A percentile compares a stretch with the other conserved stretches of the same genome.
These are phyloP conservation scores for Epizoanthus scotinus DNA, from an alignment of 92 coral and sea anemone species.

Conservation along the genomic window DNA sequence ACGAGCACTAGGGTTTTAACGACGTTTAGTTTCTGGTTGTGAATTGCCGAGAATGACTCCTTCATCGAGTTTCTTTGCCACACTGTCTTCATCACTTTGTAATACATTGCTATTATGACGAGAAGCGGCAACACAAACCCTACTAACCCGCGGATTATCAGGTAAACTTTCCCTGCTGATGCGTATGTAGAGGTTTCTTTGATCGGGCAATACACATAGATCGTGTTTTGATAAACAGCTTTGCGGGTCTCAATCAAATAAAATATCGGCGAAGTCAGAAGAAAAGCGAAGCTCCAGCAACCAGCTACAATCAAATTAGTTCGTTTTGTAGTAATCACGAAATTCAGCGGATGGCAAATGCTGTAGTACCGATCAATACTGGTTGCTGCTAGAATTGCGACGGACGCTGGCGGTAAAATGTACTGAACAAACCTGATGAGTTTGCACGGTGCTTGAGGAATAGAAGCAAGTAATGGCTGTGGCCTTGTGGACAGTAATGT, in stretches of 20 bases:
- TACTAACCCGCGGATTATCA: constrained; percentile 54
- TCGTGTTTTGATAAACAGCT: constrained; percentile 38
- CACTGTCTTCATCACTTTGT: constrained; percentile 60
- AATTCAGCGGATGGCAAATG: constrained; percentile 64
- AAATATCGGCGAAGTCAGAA: constrained; percentile 57
- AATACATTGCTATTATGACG: constrained; percentile 52
- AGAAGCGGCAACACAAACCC: constrained; percentile 60
- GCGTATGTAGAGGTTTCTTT: constrained; percentile 52
- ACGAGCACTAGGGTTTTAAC: constrained; percentile 66
- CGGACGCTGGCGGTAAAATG: constrained; percentile 76
- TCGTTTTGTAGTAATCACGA: constrained; percentile 52
- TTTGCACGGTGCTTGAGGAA: constrained; percentile 56
- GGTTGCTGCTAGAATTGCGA: constrained; percentile 72
- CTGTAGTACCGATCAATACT: constrained; percentile 68
- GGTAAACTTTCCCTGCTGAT: constrained; percentile 49
- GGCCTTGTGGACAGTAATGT: constrained; percentile 69
- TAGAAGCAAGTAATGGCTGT: constrained; percentile 46
- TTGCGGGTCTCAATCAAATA: constrained; percentile 57
- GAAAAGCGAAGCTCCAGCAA: constrained; percentile 65
- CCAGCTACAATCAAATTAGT: constrained; percentile 56
- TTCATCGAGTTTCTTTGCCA: constrained; percentile 50
- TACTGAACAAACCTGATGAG: constrained; percentile 69
- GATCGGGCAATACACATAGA: constrained; percentile 58
- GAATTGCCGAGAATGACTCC: constrained; percentile 30
- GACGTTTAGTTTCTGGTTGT: constrained; percentile 57